Evolutionary conservation across 2,797 vertebrate species (phyloP), one percentile per base, ranked within the genome.

Genomic region (Molossus alvarezi): DNA sequence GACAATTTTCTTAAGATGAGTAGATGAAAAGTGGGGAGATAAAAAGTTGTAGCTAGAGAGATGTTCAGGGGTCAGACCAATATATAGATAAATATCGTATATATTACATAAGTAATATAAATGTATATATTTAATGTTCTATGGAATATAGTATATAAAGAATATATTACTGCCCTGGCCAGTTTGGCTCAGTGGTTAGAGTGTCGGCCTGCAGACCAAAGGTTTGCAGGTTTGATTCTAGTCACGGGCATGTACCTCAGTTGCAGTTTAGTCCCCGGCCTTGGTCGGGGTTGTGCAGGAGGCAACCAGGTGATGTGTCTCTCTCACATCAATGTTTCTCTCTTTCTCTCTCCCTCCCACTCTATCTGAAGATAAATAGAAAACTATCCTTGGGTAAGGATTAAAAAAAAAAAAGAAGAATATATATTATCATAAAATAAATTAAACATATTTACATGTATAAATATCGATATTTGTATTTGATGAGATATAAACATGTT

Each of bases 1-100:
- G 73, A 23, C 18, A 57, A 41, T 55, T 92, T 90, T 92, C 83
- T 77, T 65, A 86, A 79, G 69, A 45, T 53, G 14, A 72, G 33
- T 82, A 73, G 64, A 29, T 83, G 76, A 83, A 82, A 85, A 76
- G 12, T 48, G 15, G 21, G 60, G 37, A 79, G 41, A 88, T n/a
- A 82, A 85, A 88, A 57, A 72, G 15, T 69, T 27, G 33, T 8
- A 85, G 57, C 41, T 73, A 65, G 62, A 60, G 60, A 9, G 29
- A 55, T 58, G 4, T 33, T 76, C 14, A 41, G 20, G 55, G 41
- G 48, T 33, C 48, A 82, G 57, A n/a, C 9, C 18, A 8, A 33
- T 53, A 53, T 45, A 45, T 41, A 71, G 57, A 41, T 33, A 41
- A 29, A 18, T 48, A 33, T 53, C 64, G 41, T 75, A 29, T 55